Evolutionary conservation across 2,113 vertebrate genomes (phyloP).

Genomic region (Myodes glareolus): DNA sequence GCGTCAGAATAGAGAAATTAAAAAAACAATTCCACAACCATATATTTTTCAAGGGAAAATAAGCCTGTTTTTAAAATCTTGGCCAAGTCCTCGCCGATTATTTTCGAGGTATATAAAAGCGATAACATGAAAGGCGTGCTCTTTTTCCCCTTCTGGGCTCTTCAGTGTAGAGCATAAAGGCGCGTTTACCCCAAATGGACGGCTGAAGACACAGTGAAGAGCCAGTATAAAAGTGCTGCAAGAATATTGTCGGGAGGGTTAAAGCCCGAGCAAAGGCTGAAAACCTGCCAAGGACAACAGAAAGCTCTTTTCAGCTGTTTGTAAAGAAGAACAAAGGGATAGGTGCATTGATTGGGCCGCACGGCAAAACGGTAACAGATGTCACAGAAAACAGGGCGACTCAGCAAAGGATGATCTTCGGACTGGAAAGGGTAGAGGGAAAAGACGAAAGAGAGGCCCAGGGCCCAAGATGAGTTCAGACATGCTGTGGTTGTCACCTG

Average conservation of each 20-base stretch:
- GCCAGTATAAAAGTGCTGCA: constrained; percentile 23
- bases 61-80: constrained; percentile 49
- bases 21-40: background rate
- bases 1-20: constrained; percentile 42
- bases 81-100: constrained; percentile 73
- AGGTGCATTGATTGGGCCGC: constrained; percentile 73
- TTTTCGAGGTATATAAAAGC: background rate
- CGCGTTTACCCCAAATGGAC: constrained; percentile 21
- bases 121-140: constrained; percentile 48
- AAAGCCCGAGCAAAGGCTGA: constrained; percentile 55
- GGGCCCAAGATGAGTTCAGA: constrained; percentile 38
- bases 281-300: constrained; percentile 77
- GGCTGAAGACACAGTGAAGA: constrained; percentile 50
- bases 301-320: constrained; percentile 77
- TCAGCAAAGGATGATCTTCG: constrained; percentile 73
- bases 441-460: constrained; percentile 37
- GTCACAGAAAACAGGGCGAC: constrained; percentile 67
- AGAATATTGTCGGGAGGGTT: constrained; percentile 63
- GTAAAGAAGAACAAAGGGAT: constrained; percentile 76
- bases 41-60: constrained; percentile 55
- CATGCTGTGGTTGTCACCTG: background rate
- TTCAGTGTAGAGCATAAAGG: constrained; percentile 53
- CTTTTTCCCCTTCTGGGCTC: constrained; percentile 46
- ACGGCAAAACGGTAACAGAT: constrained; percentile 77
- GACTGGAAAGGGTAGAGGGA: constrained; percentile 61